Base-by-base conservation (phyloP, 2,888 invertebrate species). In the Cantharis rufa region DNA sequence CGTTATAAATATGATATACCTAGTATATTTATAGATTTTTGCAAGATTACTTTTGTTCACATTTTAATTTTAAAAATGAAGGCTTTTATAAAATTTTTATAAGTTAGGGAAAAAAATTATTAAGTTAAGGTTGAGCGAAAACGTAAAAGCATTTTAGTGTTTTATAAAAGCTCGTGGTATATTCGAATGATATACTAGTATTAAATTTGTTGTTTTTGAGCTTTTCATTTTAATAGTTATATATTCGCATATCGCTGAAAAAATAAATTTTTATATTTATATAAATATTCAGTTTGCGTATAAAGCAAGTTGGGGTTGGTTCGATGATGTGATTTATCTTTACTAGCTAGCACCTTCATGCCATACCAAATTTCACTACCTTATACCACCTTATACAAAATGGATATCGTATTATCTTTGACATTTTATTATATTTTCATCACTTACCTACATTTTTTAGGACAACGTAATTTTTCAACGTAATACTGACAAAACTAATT, bases 241-340 rank as follows among this genome's bases (percentile, higher is more conserved):
- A 74, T 74, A 66, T 70, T 62, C 16, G 63, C 62, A 70, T 27
- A 32, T 66, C 64, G 64, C 15, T 69, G 74, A 64, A 77, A 77
- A 78, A 75, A 18, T 73, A 73, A 71, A 76, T 78, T 78, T 76
- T 76, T 74, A 71, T 71, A 76, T 74, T 71, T 78, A 78, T 78
- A 78, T 76, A 78, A 78, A 76, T 78, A 78, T 78, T 78, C 78
- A 78, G 74, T 78, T 76, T 74, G 74, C 72, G 74, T 74, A 62
- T 62, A 48, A 48, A n/a, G 48, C 48, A 48, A 48, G 62, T 62
- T 15, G n/a, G 24, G 64, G 24, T 66, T 21, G 28, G 61, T 48
- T 70, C 74, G 70, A 62, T 64, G 74, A 74, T 70, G 70, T 74
- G 74, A 74, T 74, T 74, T 74, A 74, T 74, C 74, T 74, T 48